Conservation (phyloP, 2,113 vertebrate species). For the Sinocyclocheilus maitianheensis region DNA sequence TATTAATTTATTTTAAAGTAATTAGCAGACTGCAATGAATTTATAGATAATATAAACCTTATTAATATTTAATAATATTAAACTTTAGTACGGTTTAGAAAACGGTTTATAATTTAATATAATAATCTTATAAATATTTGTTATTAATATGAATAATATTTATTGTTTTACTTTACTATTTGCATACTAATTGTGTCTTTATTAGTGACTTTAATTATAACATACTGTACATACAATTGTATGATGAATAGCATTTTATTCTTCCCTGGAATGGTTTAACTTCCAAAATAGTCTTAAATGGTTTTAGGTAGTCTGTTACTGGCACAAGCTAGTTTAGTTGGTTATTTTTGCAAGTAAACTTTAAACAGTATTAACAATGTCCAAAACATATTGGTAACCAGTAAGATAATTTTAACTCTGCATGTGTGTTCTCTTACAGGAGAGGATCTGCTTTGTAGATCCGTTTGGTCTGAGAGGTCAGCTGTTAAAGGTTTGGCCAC, state of each 20-base stretch:
- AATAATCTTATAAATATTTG: background rate
- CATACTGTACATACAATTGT: background rate
- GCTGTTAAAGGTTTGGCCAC: conserved; percentile 53
- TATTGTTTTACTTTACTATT: background rate
- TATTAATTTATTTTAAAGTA: background rate
- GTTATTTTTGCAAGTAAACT: background rate
- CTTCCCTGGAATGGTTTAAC: background rate
- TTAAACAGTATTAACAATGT: background rate
- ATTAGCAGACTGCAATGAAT: background rate
- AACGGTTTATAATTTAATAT: background rate
- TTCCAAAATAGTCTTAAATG: background rate
- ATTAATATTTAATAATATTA: too few relatives aligned
- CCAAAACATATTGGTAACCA: background rate
- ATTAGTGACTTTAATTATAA: background rate
- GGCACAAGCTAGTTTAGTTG: background rate
- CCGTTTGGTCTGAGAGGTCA: conserved; percentile 83
- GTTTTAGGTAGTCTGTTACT: background rate
- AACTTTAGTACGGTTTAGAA: too few relatives aligned
- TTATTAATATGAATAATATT: background rate
- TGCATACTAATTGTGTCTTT: background rate
- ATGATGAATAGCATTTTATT: background rate
- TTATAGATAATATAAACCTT: background rate
- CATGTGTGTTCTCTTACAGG: conserved; percentile 59
- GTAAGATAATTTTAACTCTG: too few relatives aligned
- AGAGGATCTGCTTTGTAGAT: conserved; percentile 80